phyloP scores from a whole-genome alignment of 2,888 invertebrate genomes.

The Cybosia mesomella region DNA sequence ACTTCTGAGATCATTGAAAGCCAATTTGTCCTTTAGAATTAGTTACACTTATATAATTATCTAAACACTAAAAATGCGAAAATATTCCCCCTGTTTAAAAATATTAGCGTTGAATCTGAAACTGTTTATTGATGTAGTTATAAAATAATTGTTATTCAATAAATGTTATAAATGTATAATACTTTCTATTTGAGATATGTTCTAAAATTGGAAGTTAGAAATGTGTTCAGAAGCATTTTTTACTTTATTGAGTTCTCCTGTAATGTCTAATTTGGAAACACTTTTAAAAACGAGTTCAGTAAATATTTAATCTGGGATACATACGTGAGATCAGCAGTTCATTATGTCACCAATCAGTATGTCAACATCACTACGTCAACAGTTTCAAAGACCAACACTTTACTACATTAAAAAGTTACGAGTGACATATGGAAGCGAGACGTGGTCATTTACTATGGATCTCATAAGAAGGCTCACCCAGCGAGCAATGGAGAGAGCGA shows the following conservation, averaged over 20 bases:
- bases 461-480: too few relatives aligned
- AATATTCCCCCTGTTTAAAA: constrained; percentile 9
- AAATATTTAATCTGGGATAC: too few relatives aligned
- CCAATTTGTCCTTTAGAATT: constrained; percentile 55
- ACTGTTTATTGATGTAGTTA: not conserved
- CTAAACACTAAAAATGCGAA: constrained; percentile 11
- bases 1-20: constrained; percentile 75
- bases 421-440: too few relatives aligned
- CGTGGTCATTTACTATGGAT: too few relatives aligned
- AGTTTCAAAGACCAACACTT: too few relatives aligned
- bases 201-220: too few relatives aligned
- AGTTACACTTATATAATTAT: constrained; percentile 14
- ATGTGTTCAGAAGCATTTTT: too few relatives aligned
- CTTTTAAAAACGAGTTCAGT: not conserved
- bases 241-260: not conserved
- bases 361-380: too few relatives aligned
- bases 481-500: too few relatives aligned
- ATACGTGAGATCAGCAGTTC: too few relatives aligned
- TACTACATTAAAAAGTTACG: too few relatives aligned
- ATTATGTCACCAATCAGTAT: too few relatives aligned
- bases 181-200: not conserved
- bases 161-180: not conserved
- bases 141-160: not conserved
- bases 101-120: not conserved
- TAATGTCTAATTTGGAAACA: not conserved